These are phyloP conservation scores for Ursus arctos DNA, from an alignment of 2,113 vertebrate genomes.

Conservation along the genomic window DNA sequence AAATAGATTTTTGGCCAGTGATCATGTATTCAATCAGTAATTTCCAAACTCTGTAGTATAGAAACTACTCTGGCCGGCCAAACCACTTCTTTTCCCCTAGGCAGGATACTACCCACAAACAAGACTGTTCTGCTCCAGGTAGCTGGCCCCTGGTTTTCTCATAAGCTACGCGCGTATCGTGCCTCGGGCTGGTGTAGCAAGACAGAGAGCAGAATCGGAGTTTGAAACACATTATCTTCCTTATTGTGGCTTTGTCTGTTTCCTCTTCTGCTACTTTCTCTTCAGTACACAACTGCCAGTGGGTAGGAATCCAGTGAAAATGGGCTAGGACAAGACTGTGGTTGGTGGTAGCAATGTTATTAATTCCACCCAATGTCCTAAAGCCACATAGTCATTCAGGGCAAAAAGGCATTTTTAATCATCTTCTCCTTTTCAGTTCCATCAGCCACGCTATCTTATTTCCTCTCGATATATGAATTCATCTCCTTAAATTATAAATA, in stretches of 20 bases:
- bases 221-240: not conserved
- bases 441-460: not conserved
- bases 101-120: not conserved
- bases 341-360: not conserved
- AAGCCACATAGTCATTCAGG: not conserved
- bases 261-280: not conserved
- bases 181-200: fast-evolving
- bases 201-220: not conserved
- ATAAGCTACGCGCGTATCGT: fast-evolving
- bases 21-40: not conserved
- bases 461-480: not conserved
- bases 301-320: not conserved
- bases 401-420: not conserved
- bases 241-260: not conserved
- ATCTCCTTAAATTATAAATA: not conserved
- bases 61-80: not conserved
- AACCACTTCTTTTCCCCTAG: not conserved
- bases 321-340: not conserved
- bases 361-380: not conserved
- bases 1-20: slow-evolving; percentile 17
- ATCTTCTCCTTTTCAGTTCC: not conserved
- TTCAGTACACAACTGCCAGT: not conserved
- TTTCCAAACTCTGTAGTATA: not conserved
- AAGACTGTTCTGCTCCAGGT: fast-evolving
- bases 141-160: not conserved